These are phyloP conservation scores for Fregata magnificens DNA, from an alignment of 2,113 vertebrate genomes.

Conservation along the genomic window DNA sequence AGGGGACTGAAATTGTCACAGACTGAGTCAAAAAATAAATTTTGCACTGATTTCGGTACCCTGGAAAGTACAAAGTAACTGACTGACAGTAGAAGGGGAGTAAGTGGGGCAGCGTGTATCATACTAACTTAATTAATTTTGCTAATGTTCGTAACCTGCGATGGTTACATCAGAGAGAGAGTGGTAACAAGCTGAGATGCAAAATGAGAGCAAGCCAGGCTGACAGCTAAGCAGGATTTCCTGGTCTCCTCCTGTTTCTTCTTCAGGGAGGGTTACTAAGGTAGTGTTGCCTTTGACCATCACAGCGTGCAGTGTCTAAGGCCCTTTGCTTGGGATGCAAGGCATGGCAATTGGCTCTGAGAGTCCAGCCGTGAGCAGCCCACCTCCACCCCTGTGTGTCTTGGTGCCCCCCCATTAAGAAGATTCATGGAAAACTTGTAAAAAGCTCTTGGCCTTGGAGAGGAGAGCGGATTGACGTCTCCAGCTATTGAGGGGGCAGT, in stretches of 20 bases:
- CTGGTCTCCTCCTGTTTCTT: neutral
- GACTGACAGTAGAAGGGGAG: neutral
- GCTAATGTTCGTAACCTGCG: neutral
- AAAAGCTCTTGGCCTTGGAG: neutral
- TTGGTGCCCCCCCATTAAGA: neutral
- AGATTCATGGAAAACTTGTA: neutral
- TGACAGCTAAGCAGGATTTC: neutral
- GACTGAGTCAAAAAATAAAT: no score
- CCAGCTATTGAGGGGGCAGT: neutral
- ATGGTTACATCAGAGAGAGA: fast-evolving
- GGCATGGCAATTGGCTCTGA: fast-evolving
- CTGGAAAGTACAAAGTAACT: neutral
- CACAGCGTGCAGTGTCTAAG: neutral
- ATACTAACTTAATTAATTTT: neutral
- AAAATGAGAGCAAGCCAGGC: fast-evolving
- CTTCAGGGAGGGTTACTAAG: no score
- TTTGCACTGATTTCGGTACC: neutral
- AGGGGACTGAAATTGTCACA: no score
- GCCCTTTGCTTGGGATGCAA: neutral
- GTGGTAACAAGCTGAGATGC: neutral
- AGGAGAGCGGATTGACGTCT: no score
- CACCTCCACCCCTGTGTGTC: no score
- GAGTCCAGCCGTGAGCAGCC: neutral
- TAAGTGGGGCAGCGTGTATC: neutral
- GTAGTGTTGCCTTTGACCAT: neutral